Evolutionary conservation across 1,140 invertebrate species (phyloP).

Genomic region (Eumaeus atala): DNA sequence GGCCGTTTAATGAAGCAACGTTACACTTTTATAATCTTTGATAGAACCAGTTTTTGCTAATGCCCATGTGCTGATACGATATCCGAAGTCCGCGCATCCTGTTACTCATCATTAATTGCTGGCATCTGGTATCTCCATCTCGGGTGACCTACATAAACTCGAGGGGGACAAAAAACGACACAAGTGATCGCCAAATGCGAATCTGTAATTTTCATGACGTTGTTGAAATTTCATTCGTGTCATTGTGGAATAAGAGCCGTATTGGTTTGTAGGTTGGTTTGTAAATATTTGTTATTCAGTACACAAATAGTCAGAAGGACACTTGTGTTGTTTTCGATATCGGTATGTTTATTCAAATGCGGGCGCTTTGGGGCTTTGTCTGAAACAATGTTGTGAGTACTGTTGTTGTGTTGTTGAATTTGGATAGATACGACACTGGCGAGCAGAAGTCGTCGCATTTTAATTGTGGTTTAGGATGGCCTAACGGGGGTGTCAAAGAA

Average conservation of each 20-base stretch:
- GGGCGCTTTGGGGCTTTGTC: neutral
- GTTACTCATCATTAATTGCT: conserved; percentile 1
- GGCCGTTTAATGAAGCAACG: neutral
- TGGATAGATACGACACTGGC: too few species aligned
- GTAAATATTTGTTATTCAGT: conserved; percentile 22
- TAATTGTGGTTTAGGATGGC: too few species aligned
- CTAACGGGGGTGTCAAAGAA: too few species aligned
- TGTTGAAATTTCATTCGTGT: neutral
- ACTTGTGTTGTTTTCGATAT: neutral
- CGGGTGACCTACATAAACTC: conserved; percentile 1
- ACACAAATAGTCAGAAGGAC: conserved; percentile 33
- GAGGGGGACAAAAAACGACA: neutral
- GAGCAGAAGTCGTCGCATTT: too few species aligned
- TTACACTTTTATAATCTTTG: neutral
- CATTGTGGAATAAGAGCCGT: conserved; percentile 7
- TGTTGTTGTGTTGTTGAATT: too few species aligned
- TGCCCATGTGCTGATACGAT: neutral
- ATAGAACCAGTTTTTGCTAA: neutral
- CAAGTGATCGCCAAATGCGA: neutral
- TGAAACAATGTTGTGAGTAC: neutral
- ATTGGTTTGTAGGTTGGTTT: conserved; percentile 1
- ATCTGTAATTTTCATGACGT: neutral
- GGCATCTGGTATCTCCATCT: conserved; percentile 1
- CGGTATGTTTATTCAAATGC: conserved; percentile 1
- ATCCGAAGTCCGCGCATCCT: neutral